Evolutionary conservation across 1,140 invertebrate genomes (phyloP).

Genomic region (Drosophila fuyamai): DNA sequence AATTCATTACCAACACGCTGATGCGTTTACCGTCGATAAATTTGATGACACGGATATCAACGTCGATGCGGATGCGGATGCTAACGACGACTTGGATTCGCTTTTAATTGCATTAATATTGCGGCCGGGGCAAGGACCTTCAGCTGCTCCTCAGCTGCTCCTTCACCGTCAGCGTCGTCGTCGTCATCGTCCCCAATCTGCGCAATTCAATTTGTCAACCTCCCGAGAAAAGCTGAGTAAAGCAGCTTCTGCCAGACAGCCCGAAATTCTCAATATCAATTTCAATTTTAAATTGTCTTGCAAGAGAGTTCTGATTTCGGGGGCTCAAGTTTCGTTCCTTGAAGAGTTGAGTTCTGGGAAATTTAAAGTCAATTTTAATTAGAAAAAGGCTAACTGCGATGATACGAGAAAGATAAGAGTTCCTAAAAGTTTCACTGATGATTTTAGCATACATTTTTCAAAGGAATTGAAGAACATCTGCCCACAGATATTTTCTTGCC

Average conservation of each 20-base stretch:
- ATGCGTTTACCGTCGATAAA: constrained; percentile 67
- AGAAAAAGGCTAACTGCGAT: constrained; percentile 3
- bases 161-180: background rate
- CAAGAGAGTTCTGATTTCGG: constrained; percentile 23
- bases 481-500: constrained; percentile 27
- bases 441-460: background rate
- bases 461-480: constrained; percentile 18
- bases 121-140: constrained; percentile 47
- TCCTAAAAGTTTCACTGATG: constrained; percentile 21
- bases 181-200: constrained; percentile 54
- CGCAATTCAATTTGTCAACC: constrained; percentile 73
- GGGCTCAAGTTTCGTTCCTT: constrained; percentile 20
- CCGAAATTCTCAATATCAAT: constrained; percentile 68
- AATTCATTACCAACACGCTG: constrained; percentile 70
- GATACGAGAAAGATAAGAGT: constrained; percentile 11
- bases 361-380: constrained; percentile 40
- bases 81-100: constrained; percentile 58
- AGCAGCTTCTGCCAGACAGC: constrained; percentile 32
- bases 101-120: constrained; percentile 80
- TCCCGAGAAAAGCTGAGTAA: constrained; percentile 20
- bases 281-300: constrained; percentile 52
- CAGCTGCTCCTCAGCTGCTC: background rate
- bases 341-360: constrained; percentile 23
- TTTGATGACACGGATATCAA: constrained; percentile 52
- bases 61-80: constrained; percentile 22